Base-by-base conservation (phyloP, 2,797 vertebrate genomes). In the Parauchenoglanis punctatus region DNA sequence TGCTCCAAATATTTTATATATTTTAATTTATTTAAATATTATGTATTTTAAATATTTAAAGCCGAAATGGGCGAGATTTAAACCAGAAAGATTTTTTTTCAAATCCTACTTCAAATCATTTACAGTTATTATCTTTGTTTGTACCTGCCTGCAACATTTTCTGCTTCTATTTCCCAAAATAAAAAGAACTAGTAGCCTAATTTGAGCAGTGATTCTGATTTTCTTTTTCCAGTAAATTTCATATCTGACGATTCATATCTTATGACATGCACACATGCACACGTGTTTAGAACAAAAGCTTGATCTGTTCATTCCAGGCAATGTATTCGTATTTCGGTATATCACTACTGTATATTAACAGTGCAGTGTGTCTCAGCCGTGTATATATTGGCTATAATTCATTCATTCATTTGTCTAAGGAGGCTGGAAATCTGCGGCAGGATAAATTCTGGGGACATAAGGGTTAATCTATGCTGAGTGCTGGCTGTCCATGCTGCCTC, bases 401-500 rank as follows among this genome's bases (percentile, higher is more conserved):
- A 67, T 82, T 49, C 25, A 49, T 68, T 40, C 40, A 40, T 40
- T 40, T 78, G 63, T 46, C 81, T 46, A 31, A 49, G 18, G 11
- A 80, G 82, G 58, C 70, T 59, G 81, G 81, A 83, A 87, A 85
- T 68, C 58, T 73, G 58, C 67, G 76, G 58, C 52, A 86, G 84
- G 44, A 84, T 87, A 78, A 85, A 80, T 88, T 87, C 78, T 68
- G 59, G 85, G 75, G 59, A 10, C 75, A 68, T 23, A 85, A 20
- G 87, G 84, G 61, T 83, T 90, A 90, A 91, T 88, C 87, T 84
- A 56, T 88, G 86, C 87, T 88, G 88, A 91, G 88, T 86, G 78
- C 67, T 84, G 28, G 81, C 88, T 77, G 88, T 90, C 84, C 85
- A 82, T 84, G 68, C 87, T 28, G n/a, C 83, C 63, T 52, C 86